Percentiles rank a stretch among this genome's conserved stretches.
Evolutionary conservation across 2,797 vertebrate genomes (phyloP).

Genomic region (Uromys caudimaculatus): DNA sequence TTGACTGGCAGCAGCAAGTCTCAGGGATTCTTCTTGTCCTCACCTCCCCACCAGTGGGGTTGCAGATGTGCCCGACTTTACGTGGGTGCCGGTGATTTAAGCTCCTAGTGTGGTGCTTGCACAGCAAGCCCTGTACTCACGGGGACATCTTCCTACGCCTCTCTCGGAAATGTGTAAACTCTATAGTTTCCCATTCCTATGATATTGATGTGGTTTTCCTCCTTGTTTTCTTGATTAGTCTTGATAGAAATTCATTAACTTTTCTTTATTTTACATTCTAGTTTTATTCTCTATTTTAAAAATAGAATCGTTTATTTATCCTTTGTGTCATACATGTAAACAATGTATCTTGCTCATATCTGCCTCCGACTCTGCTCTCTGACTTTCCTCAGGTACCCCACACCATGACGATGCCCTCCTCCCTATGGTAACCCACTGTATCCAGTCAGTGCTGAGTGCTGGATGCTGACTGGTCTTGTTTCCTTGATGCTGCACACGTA

Average conservation of each 20-base stretch:
- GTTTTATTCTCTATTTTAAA: neutral
- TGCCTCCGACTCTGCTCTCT: neutral
- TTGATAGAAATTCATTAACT: neutral
- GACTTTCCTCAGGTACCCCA: neutral
- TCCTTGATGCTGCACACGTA: too few species aligned
- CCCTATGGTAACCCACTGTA: neutral
- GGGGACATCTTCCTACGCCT: neutral
- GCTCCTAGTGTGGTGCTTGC: neutral
- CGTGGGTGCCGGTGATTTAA: neutral
- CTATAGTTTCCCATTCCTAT: neutral
- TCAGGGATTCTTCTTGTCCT: neutral
- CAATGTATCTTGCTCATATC: neutral
- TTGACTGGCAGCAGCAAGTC: neutral
- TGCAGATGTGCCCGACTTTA: neutral
- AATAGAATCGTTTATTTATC: neutral
- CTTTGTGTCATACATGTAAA: neutral
- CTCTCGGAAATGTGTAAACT: neutral
- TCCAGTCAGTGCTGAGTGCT: neutral
- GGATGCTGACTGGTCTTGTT: neutral
- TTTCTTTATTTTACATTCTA: neutral
- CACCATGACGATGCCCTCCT: neutral
- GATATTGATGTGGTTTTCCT: neutral
- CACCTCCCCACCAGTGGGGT: neutral
- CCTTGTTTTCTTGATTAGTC: neutral
- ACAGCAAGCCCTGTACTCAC: neutral